Evolutionary conservation across 2,113 vertebrate species (phyloP).

Genomic region (Capreolus pygargus): DNA sequence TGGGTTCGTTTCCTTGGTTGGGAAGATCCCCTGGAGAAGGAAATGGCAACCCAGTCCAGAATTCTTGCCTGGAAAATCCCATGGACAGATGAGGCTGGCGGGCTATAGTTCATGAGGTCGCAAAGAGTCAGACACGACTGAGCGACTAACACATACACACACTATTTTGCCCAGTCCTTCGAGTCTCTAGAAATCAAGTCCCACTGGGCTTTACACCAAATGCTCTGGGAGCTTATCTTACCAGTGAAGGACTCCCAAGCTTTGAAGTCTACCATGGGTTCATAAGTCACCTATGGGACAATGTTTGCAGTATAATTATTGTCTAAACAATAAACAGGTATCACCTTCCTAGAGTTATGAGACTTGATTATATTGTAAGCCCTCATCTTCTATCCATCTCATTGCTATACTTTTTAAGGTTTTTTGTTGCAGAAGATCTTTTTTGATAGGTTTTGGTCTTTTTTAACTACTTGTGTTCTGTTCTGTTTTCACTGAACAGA

Average conservation of each 20-base stretch:
- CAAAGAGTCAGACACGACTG: background rate
- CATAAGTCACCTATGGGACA: background rate
- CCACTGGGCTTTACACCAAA: background rate
- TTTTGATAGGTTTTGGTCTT: background rate
- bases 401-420: background rate
- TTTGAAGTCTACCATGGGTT: background rate
- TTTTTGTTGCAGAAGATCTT: background rate
- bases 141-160: background rate
- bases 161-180: background rate
- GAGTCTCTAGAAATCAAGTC: background rate
- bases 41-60: background rate
- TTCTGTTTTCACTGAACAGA: background rate
- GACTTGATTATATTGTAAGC: background rate
- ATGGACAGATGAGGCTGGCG: background rate
- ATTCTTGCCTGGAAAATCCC: background rate
- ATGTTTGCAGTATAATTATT: background rate
- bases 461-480: background rate
- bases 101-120: background rate
- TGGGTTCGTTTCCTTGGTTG: background rate
- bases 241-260: background rate
- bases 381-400: background rate
- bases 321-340: background rate
- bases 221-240: background rate
- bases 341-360: background rate
- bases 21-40: background rate